These are phyloP conservation scores for Scolopax mira DNA, from an alignment of 2,113 vertebrate genomes.

Conservation along the genomic window DNA sequence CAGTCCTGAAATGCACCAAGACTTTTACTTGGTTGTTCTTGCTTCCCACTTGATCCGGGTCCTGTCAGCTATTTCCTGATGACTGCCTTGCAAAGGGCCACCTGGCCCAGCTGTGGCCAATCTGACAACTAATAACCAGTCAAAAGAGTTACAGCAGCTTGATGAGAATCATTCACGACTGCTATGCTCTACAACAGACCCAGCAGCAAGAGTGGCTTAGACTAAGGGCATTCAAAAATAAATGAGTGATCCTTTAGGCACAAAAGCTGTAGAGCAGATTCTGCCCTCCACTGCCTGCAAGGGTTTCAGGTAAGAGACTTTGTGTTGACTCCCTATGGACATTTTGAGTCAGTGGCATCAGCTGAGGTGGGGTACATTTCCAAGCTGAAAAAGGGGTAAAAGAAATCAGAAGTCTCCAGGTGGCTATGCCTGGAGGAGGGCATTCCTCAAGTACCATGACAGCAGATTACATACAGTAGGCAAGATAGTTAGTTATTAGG, in stretches of 20 bases:
- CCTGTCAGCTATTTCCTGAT: background rate
- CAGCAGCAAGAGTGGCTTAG: background rate
- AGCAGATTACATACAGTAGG: background rate
- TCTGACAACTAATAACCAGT: background rate
- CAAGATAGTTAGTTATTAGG: no score
- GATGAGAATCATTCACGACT: background rate
- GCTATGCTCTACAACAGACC: background rate
- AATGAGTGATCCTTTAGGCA: background rate
- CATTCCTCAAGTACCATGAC: background rate
- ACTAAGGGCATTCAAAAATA: background rate
- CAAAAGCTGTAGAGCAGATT: background rate
- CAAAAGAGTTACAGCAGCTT: background rate
- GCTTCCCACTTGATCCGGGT: rapidly evolving
- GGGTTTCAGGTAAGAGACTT: background rate
- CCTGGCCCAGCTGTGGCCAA: background rate
- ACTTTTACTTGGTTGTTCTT: background rate
- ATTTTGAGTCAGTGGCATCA: background rate
- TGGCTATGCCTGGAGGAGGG: background rate
- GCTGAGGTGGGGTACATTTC: background rate
- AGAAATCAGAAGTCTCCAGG: background rate
- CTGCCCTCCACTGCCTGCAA: background rate
- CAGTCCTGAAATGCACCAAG: background rate
- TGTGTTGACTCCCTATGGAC: background rate
- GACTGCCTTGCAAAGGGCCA: background rate
- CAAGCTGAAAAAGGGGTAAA: background rate